A percentile compares a stretch with the other conserved stretches of the same genome.
Evolutionary conservation across 2,797 vertebrate genomes (phyloP).

Genomic region (Coregonus suidteri): DNA sequence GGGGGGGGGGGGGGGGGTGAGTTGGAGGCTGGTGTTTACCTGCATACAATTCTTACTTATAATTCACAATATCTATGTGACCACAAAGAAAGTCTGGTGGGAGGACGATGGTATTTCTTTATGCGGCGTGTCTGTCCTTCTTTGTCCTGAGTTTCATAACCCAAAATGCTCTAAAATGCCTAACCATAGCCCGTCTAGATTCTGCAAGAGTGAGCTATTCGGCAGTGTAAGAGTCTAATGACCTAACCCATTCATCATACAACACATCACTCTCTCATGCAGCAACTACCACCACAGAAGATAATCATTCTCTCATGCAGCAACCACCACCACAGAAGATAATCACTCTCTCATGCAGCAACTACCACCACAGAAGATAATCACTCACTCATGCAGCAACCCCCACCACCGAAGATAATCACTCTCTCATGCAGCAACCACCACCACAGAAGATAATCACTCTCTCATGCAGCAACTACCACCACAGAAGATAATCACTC

Average conservation of each 20-base stretch:
- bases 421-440: background rate
- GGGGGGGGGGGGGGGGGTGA: background rate
- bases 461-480: background rate
- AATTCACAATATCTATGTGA: background rate
- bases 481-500: background rate
- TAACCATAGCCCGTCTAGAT: background rate
- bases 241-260: background rate
- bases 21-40: slow-evolving; percentile 15
- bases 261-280: background rate
- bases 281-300: background rate
- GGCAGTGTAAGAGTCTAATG: background rate
- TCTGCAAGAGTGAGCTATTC: background rate
- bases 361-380: background rate
- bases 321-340: background rate
- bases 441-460: background rate
- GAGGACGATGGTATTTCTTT: background rate
- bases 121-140: too few species aligned
- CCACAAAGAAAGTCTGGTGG: background rate
- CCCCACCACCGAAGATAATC: background rate
- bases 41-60: background rate
- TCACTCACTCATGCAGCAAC: background rate
- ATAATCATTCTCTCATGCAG: background rate
- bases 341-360: background rate
- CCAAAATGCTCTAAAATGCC: background rate
- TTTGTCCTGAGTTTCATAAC: background rate